phyloP scores from a whole-genome alignment of 1,140 invertebrate genomes.

The Pentalonia nigronervosa region DNA sequence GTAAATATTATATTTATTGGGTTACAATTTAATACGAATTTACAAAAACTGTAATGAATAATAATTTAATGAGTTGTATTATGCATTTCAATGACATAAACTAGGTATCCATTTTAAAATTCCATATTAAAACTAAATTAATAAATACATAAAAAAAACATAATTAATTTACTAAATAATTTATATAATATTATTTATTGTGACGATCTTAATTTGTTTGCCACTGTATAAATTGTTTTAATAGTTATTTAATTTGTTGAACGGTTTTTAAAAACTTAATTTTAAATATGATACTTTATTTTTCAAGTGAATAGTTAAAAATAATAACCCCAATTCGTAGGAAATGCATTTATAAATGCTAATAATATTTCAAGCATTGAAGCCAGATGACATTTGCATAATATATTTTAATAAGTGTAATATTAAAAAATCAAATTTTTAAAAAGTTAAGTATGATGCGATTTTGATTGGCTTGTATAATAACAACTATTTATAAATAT shows the following conservation, averaged over 20 bases:
- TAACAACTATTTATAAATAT: neutral
- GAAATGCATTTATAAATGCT: neutral
- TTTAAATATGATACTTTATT: conserved; percentile 8
- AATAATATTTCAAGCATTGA: neutral
- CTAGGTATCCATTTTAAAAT: neutral
- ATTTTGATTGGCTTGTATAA: neutral
- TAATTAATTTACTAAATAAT: neutral
- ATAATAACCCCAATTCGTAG: neutral
- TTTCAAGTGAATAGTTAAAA: neutral
- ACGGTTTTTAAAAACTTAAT: neutral
- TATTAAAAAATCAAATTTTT: neutral
- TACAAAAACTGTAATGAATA: neutral
- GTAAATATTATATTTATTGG: too few relatives aligned
- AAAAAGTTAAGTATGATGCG: neutral
- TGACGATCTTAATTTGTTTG: neutral
- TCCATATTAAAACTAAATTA: neutral
- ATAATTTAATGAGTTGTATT: neutral
- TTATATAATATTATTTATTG: neutral
- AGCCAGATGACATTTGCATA: neutral
- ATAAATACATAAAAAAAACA: neutral
- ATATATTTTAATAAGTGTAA: neutral
- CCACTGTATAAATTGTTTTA: neutral
- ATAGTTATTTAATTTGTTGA: neutral
- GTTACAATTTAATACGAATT: neutral
- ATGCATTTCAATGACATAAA: neutral